phyloP scores from a whole-genome alignment of 2,888 invertebrate species.

The Polyploca ridens region DNA sequence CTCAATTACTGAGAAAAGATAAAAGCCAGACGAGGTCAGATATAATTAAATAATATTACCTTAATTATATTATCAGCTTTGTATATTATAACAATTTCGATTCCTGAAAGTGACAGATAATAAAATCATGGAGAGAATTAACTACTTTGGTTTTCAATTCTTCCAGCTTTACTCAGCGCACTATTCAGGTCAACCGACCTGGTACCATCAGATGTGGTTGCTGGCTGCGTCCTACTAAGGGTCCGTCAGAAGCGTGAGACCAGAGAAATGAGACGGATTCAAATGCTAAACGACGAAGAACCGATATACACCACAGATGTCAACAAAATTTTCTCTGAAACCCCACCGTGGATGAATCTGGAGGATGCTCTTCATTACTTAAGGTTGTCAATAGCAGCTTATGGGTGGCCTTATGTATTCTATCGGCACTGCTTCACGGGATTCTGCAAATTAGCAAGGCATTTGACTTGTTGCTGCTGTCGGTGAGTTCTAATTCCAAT shows the following conservation, averaged over 20 bases:
- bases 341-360: conserved; percentile 92
- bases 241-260: conserved; percentile 90
- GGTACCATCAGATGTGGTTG: conserved; percentile 94
- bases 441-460: conserved; percentile 87
- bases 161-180: conserved; percentile 88
- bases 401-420: conserved; percentile 95
- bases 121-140: too few species aligned
- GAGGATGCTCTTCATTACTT: conserved; percentile 91
- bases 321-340: conserved; percentile 85
- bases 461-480: conserved; percentile 90
- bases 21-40: background rate
- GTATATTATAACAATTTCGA: background rate
- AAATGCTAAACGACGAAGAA: conserved; percentile 86
- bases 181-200: conserved; percentile 93
- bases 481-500: conserved; percentile 69
- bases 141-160: conserved; percentile 12
- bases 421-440: conserved; percentile 91
- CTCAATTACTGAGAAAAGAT: background rate
- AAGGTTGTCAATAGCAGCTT: conserved; percentile 92
- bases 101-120: background rate
- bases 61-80: background rate
- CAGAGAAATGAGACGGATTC: conserved; percentile 88
- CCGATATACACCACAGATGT: conserved; percentile 88
- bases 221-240: conserved; percentile 93
- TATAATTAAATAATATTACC: background rate